A percentile compares a stretch with the other conserved stretches of the same genome.
These are phyloP conservation scores for Zaprionus camerounensis DNA, from an alignment of 1,140 invertebrate species.

Conservation along the genomic window DNA sequence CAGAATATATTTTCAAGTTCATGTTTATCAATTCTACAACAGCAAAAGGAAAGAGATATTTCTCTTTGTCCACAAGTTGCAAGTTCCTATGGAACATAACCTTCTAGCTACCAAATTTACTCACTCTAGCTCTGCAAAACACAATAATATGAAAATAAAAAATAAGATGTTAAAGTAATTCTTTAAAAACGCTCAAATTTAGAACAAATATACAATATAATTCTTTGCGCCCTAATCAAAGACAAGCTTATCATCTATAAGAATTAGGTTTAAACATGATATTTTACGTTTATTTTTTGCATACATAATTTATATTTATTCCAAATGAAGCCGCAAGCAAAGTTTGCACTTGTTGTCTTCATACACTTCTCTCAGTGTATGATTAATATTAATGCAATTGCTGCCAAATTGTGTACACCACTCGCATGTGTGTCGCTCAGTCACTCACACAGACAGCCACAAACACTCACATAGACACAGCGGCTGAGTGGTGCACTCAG, in stretches of 20 bases:
- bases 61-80: too few species aligned
- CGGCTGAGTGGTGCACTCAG: slow-evolving; percentile 38
- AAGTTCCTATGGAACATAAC: too few species aligned
- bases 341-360: not conserved
- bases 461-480: slow-evolving; percentile 1
- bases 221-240: too few species aligned
- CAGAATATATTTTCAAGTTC: too few species aligned
- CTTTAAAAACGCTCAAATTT: not conserved
- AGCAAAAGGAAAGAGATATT: too few species aligned
- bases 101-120: too few species aligned
- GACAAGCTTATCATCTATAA: too few species aligned
- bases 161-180: not conserved
- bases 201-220: not conserved
- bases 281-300: too few species aligned
- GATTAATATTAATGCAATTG: slow-evolving; percentile 40
- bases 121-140: too few species aligned
- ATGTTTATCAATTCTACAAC: too few species aligned
- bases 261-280: too few species aligned
- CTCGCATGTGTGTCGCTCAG: not conserved
- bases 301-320: not conserved
- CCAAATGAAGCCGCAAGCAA: not conserved
- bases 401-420: slow-evolving; percentile 24
- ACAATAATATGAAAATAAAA: not conserved
- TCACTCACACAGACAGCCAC: not conserved
- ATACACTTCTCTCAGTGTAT: slow-evolving; percentile 10